phyloP scores from a whole-genome alignment of 2,113 vertebrate species.

The Otus sunia region DNA sequence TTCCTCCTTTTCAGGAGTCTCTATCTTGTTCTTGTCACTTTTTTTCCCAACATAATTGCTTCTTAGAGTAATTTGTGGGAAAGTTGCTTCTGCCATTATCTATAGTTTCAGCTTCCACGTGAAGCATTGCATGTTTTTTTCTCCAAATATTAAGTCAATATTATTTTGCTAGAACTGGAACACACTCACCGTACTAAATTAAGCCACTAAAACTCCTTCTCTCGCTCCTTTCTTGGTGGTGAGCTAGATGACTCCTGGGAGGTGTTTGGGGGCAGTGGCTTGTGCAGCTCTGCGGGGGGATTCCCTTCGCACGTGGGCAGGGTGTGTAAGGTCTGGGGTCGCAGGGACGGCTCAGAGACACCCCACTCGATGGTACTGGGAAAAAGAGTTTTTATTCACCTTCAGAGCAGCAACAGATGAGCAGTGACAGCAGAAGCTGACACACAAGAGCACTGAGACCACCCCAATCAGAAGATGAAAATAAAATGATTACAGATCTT shows the following conservation, averaged over 20 bases:
- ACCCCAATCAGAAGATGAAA: not conserved
- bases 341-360: not conserved
- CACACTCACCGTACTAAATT: not conserved
- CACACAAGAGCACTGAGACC: no score
- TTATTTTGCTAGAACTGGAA: not conserved
- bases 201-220: not conserved
- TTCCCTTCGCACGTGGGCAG: no score
- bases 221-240: not conserved
- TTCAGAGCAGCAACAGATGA: not conserved
- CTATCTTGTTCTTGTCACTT: not conserved
- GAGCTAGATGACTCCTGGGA: no score
- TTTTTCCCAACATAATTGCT: not conserved
- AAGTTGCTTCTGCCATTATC: not conserved
- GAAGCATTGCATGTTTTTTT: accelerated
- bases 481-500: not conserved
- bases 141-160: not conserved
- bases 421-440: not conserved
- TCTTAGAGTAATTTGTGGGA: not conserved
- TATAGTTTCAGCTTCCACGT: not conserved
- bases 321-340: not conserved
- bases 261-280: not conserved
- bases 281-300: not conserved
- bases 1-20: not conserved
- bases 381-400: not conserved
- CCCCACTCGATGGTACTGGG: no score